Conservation (phyloP, 2,113 vertebrate species). For the Chionodraco myersi region DNA sequence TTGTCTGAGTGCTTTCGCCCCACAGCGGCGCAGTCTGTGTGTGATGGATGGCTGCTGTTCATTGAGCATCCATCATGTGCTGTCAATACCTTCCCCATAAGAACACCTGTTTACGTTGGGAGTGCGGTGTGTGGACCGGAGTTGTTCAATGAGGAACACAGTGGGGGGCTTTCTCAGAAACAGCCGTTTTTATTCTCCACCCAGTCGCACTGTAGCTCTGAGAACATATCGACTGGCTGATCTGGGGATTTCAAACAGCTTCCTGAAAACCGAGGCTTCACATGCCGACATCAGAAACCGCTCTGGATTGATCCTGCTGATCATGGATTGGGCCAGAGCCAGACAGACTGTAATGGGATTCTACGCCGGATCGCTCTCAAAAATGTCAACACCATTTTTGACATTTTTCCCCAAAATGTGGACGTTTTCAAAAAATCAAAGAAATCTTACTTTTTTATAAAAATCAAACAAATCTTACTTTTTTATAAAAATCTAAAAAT, state of each 20-base stretch:
- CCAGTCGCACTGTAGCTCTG: slow-evolving; percentile 3
- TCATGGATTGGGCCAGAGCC: slow-evolving; percentile 76
- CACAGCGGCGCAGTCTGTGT: slow-evolving; percentile 28
- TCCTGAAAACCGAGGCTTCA: slow-evolving; percentile 75
- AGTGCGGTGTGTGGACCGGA: slow-evolving; percentile 50
- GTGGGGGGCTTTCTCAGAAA: slow-evolving; percentile 20
- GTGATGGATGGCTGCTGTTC: slow-evolving; percentile 67
- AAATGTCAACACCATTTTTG: no score
- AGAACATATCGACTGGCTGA: slow-evolving; percentile 64
- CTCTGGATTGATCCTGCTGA: slow-evolving; percentile 78
- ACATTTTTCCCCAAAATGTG: no score
- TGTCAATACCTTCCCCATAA: slow-evolving; percentile 52
- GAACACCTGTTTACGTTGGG: slow-evolving; percentile 52
- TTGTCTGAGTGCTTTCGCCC: slow-evolving; percentile 46
- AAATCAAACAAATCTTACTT: no score
- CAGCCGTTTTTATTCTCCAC: slow-evolving; percentile 10
- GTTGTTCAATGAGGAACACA: slow-evolving; percentile 28
- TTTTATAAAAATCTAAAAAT: no score
- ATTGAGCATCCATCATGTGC: slow-evolving; percentile 53
- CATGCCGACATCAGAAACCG: slow-evolving; percentile 78
- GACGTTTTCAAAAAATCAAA: no score
- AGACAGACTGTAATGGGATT: slow-evolving; percentile 76
- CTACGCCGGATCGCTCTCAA: not conserved
- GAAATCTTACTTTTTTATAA: no score
- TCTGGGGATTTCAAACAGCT: slow-evolving; percentile 74